A percentile compares a stretch with the other conserved stretches of the same genome.
Conservation (phyloP, 2,113 vertebrate genomes). For the Cervus canadensis region DNA sequence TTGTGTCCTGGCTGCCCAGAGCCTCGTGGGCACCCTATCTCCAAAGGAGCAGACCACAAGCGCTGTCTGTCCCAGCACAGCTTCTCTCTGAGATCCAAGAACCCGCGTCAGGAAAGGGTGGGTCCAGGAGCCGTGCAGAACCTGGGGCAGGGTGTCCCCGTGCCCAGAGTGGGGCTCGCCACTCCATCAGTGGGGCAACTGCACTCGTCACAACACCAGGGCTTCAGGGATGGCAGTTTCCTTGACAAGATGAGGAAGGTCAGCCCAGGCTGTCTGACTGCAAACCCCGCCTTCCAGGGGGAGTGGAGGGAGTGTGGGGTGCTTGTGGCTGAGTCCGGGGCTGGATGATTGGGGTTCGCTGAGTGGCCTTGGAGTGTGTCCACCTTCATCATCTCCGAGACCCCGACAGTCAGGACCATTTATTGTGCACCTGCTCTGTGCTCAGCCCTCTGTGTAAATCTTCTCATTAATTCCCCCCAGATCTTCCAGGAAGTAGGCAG, state of each 20-base stretch:
- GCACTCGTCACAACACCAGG: neutral
- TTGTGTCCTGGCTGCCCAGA: neutral
- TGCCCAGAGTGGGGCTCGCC: neutral
- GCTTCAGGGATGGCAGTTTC: neutral
- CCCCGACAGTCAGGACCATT: neutral
- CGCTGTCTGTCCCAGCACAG: too few relatives aligned
- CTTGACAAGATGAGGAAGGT: fast-evolving
- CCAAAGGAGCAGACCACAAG: neutral
- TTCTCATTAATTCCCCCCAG: neutral
- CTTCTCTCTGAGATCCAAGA: neutral
- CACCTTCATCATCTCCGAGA: fast-evolving
- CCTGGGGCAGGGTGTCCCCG: neutral
- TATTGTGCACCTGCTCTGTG: fast-evolving
- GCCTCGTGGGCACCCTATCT: neutral
- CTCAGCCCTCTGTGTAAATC: fast-evolving
- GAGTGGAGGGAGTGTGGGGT: neutral
- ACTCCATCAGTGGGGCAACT: neutral
- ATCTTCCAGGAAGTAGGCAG: too few relatives aligned
- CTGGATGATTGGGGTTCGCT: fast-evolving
- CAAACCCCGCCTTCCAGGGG: fast-evolving
- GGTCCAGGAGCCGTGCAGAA: neutral
- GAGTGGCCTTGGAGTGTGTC: too few relatives aligned
- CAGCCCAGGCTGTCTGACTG: fast-evolving
- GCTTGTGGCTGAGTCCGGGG: neutral
- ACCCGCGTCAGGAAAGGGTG: too few relatives aligned